Evolutionary conservation across 2,113 vertebrate genomes (phyloP), one percentile per base, ranked within the genome.

Genomic region (Emydura subglobosa): DNA sequence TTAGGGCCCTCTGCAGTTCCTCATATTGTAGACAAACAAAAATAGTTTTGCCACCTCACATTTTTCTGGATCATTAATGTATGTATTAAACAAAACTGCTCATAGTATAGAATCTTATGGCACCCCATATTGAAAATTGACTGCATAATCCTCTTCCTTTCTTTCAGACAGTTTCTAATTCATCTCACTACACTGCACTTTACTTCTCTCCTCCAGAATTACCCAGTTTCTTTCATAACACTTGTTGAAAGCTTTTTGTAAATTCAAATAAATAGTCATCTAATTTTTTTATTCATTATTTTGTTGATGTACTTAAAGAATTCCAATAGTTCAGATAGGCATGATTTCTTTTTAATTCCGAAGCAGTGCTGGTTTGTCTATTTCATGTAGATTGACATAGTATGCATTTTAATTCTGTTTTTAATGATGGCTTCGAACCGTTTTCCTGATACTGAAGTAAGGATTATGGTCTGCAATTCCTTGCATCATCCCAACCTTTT

Each of bases 1-100:
- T 47, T 78, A 47, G 92, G 59, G 55, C 51, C 34, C 59, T 90
- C 68, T 87, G 86, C 94, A 96, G 94, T 93, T 89, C 91, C 85
- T 94, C 27, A 82, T 49, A 8, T 95, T 90, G 55, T 91, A 85
- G 51, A 82, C 49, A 82, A 92, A 87, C 82, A 86, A 21, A 6
- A 39, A 76, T 57, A 85, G 59, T 91, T 94, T 89, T 83, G 59
- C 34, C 54, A 17, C 53, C 61, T 76, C 91, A 79, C 79, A 78
- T 34, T 68, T 19, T 86, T 19, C 39, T 49, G 86, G 34, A 34
- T 95, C 21, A 53, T 51, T 89, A 24, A 51, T 86, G 29, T 22
- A 31, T 78, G 2, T 76, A n/a, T 80, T 90, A 49, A 10, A 29
- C 65, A 76, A 88, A 92, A 82, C 21, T 53, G 39, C 88, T 93